phyloP scores from a whole-genome alignment of 2,888 invertebrate species.

The Latheticus oryzae region DNA sequence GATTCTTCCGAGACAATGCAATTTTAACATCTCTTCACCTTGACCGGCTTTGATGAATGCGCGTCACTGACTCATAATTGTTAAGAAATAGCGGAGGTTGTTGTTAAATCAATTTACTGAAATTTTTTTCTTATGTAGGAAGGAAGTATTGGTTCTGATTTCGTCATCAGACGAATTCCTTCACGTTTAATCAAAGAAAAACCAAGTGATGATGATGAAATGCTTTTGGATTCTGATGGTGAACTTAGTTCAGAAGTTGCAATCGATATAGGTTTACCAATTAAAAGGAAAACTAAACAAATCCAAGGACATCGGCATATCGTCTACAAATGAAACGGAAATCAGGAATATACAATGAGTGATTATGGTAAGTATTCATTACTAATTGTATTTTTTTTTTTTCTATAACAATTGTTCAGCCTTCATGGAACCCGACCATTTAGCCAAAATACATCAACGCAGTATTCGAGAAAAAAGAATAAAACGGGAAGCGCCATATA shows the following conservation, averaged over 20 bases:
- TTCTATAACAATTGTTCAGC: too few species aligned
- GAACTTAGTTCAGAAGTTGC: slow-evolving; percentile 74
- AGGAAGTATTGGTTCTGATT: slow-evolving; percentile 90
- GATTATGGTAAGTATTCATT: slow-evolving; percentile 80
- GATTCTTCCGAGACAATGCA: too few species aligned
- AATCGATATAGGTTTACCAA: slow-evolving; percentile 73
- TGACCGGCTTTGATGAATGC: too few species aligned
- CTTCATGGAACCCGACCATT: slow-evolving; percentile 89
- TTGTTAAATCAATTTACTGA: too few species aligned
- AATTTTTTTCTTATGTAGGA: too few species aligned
- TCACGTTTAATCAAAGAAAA: slow-evolving; percentile 70
- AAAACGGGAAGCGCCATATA: slow-evolving; percentile 90
- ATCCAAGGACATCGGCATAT: slow-evolving; percentile 74
- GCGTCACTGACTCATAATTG: too few species aligned
- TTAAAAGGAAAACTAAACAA: slow-evolving; percentile 59
- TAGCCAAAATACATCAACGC: slow-evolving; percentile 74
- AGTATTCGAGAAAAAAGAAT: slow-evolving; percentile 64
- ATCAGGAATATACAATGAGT: slow-evolving; percentile 74
- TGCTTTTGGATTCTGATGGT: slow-evolving; percentile 77
- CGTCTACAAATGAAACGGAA: slow-evolving; percentile 76
- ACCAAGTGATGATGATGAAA: slow-evolving; percentile 72
- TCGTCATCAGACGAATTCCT: slow-evolving; percentile 89
- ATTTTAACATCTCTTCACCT: too few species aligned
- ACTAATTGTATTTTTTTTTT: too few species aligned
- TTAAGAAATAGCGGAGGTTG: too few species aligned